Conservation (phyloP, 1,140 invertebrate genomes). For the Drosophila pseudoananassae region DNA sequence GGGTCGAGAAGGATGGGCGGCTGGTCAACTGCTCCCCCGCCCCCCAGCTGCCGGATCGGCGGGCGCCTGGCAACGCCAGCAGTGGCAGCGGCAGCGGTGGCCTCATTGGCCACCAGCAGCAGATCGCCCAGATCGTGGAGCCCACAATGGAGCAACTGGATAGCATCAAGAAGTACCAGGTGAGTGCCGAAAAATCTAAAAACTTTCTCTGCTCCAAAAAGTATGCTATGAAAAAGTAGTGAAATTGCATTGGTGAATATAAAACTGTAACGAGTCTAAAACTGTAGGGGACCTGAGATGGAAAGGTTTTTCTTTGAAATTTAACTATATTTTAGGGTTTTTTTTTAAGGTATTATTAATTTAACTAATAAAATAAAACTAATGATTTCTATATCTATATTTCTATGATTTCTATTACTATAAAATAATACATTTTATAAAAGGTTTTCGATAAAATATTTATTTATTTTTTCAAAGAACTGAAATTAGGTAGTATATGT, state of each 20-base stretch:
- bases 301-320: not conserved
- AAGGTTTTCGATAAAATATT: too few species aligned
- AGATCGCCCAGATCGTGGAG: constrained; percentile 85
- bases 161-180: constrained; percentile 95
- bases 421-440: too few species aligned
- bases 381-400: too few species aligned
- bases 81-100: constrained; percentile 68
- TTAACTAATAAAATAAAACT: too few species aligned
- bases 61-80: constrained; percentile 64
- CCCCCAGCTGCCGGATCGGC: constrained; percentile 88
- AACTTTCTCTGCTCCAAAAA: not conserved
- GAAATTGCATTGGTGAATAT: not conserved
- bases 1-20: constrained; percentile 87
- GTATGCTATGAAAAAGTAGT: constrained; percentile 30
- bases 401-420: too few species aligned
- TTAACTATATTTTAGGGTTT: too few species aligned
- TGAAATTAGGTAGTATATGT: too few species aligned
- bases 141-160: constrained; percentile 94
- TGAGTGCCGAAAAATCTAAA: constrained; percentile 84
- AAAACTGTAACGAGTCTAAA: constrained; percentile 12
- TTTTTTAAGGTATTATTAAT: too few species aligned
- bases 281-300: not conserved
- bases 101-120: constrained; percentile 80
- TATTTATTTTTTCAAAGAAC: too few species aligned
- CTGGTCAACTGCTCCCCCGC: constrained; percentile 88